Base-by-base conservation (phyloP, 2,797 vertebrate genomes). In the Eupleurogrammus muticus region DNA sequence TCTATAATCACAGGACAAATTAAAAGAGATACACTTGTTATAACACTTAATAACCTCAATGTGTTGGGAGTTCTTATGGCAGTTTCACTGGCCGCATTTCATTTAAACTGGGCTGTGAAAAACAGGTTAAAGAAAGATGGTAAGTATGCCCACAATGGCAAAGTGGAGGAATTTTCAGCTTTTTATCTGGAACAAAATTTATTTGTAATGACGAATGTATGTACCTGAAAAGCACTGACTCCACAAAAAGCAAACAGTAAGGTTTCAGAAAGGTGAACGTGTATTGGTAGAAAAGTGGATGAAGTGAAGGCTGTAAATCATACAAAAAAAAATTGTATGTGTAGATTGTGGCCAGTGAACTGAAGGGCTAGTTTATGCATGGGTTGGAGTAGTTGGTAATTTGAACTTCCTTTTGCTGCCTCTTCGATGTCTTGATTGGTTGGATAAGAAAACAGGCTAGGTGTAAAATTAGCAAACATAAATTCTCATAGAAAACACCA, bases 401-500 rank as follows among this genome's bases (percentile, higher is more conserved):
- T 12, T 59, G 2, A 56, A 20, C 16, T 52, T 68, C 62, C 16
- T 55, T 62, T 61, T 35, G 17, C 24, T 19, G 4, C n/a, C 9
- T 73, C 28, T 49, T 59, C 38, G 68, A 11, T 44, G 12, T 69
- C 34, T 1, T 65, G 67, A 84, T 66, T 79, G 51, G 35, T 38
- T 80, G 35, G 47, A 75, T 62, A 76, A 68, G 28, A 44, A 73
- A 81, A 64, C 24, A 59, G 16, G 24, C 28, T 52, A 3, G 24
- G 42, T 73, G 44, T 69, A 56, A 75, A 79, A 75, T 84, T 42
- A 64, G 70, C 66, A 32, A 6, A 6, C 3, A 28, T 28, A 6
- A 28, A 28, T 28, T 28, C 28, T 85, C 80, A 60, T 77, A 80
- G 57, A 63, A 69, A 63, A 66, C 80, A 81, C 80, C 85, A 71